phyloP scores from a whole-genome alignment of 37 sponge, comb jelly and placozoan genomes.

The Beroe forskalii region DNA sequence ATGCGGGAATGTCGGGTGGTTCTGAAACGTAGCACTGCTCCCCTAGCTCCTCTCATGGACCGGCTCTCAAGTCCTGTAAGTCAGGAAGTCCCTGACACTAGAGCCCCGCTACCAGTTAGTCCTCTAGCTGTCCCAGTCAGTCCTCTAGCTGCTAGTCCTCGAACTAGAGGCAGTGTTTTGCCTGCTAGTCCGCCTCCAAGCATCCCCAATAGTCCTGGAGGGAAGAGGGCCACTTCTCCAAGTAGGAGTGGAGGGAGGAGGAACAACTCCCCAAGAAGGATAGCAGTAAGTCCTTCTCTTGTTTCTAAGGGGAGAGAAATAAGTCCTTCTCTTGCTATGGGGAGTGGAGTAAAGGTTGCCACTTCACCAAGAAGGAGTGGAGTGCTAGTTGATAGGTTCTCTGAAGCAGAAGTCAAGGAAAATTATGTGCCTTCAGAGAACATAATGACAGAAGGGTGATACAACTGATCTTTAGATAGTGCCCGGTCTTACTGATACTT shows the following conservation, averaged over 20 bases:
- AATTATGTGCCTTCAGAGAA: background rate
- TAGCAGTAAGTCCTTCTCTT: no score
- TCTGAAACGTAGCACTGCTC: background rate
- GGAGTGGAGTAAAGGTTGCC: no score
- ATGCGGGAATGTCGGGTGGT: background rate
- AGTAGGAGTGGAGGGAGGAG: background rate
- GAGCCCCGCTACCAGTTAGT: background rate
- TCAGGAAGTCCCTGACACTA: background rate
- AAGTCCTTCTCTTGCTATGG: no score
- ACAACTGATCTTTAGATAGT: no score
- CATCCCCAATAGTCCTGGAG: background rate
- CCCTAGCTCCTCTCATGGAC: background rate
- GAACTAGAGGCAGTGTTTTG: background rate
- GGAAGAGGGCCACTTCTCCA: no score
- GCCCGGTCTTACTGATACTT: no score
- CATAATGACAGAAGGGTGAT: background rate
- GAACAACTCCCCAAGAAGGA: no score
- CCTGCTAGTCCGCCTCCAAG: background rate
- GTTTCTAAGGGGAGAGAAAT: no score
- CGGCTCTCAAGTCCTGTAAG: background rate
- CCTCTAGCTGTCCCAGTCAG: no score
- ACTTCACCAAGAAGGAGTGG: background rate
- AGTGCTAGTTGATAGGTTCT: background rate
- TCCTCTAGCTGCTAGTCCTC: background rate
- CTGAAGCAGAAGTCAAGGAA: background rate